A percentile compares a stretch with the other conserved stretches of the same genome.
Conservation (phyloP, 2,113 vertebrate species). For the Cinclus mexicanus region DNA sequence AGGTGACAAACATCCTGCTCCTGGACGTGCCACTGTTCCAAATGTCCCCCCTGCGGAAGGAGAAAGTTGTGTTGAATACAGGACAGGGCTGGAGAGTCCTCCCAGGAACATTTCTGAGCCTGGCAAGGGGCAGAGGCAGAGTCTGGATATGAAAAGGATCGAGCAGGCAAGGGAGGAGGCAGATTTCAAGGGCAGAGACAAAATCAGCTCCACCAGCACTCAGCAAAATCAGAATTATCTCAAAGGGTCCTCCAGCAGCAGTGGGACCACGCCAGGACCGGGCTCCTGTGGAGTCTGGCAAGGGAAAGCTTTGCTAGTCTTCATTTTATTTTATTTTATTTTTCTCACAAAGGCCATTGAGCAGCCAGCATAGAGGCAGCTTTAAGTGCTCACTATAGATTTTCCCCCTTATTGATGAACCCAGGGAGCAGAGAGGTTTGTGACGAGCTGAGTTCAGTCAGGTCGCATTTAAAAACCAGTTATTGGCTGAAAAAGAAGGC, state of each 20-base stretch:
- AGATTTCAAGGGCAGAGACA: neutral
- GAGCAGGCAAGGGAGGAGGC: neutral
- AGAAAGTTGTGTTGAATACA: neutral
- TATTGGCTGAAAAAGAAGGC: neutral
- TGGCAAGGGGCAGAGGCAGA: neutral
- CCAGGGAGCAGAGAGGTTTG: neutral
- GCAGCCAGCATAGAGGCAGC: neutral
- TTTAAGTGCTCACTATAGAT: neutral
- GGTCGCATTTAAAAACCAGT: rapidly evolving
- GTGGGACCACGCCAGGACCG: rapidly evolving
- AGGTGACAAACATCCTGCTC: neutral
- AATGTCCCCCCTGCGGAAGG: neutral
- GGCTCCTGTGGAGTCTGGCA: neutral
- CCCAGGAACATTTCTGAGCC: rapidly evolving
- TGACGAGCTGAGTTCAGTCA: neutral
- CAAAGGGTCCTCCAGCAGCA: neutral
- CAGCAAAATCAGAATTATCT: neutral
- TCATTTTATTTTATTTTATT: neutral
- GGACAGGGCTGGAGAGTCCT: neutral
- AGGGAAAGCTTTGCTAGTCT: neutral
- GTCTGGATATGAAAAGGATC: rapidly evolving
- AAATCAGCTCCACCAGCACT: neutral
- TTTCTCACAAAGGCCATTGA: neutral
- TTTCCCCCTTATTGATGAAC: neutral
- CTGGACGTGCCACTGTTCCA: neutral